Evolutionary conservation across 2,888 invertebrate species (phyloP), one percentile per base, ranked within the genome.

Genomic region (Beris morrisii): DNA sequence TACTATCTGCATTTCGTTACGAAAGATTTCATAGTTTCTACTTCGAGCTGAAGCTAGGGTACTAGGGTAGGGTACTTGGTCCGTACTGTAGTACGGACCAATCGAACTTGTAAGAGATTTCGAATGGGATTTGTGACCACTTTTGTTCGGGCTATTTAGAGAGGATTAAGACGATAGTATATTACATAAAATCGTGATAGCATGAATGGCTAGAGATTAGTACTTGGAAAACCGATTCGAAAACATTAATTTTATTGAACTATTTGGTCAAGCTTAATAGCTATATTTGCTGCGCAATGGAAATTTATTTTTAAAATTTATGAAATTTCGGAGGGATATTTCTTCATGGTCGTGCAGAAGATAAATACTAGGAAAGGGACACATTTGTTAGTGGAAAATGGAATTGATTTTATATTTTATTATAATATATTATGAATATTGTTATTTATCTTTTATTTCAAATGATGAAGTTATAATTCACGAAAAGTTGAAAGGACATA

Each of bases 111-210:
- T 13, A 38, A 61, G 61, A 38, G 52, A 61, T 61, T 61, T 7
- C 50, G 52, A 61, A 50, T 15, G 38, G 61, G 61, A 61, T 61
- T 61, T 61, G 61, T 52, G 61, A 50, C 61, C 61, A 61, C 61
- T 61, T 61, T 61, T 61, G 61, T 61, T 61, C 61, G 52, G 50
- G 44, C 61, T 61, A 61, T 61, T 52, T 61, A 52, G 52, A 52
- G 52, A 52, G 61, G 61, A 61, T 61, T 61, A 61, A 61, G 61
- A 61, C 61, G 61, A 50, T 50, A 61, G 61, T 61, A 61, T 61
- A 61, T 61, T 61, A 61, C 52, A 61, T 38, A 52, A 52, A 52
- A 61, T 61, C 52, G 61, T 61, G 61, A 61, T 61, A 61, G 61
- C 61, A 52, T 50, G 52, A 61, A 61, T 61, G 32, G 61, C 9